A percentile compares a stretch with the other conserved stretches of the same genome.
phyloP scores from a whole-genome alignment of 2,888 invertebrate species.

The Coelogynopora nodosa region DNA sequence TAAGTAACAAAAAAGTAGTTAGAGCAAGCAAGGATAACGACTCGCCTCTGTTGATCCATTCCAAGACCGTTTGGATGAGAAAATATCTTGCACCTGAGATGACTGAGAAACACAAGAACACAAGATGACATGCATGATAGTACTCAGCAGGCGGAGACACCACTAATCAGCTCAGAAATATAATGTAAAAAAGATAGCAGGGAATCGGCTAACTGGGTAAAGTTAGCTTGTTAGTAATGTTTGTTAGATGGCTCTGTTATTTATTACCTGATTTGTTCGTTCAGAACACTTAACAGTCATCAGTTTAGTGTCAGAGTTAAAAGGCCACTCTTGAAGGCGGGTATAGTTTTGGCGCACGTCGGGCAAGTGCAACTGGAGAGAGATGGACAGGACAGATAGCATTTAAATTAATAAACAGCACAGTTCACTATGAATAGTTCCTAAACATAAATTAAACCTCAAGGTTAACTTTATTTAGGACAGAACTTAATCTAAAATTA shows the following conservation, averaged over 20 bases:
- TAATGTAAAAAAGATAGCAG: too few relatives aligned
- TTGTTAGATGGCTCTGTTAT: neutral
- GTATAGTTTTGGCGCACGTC: constrained; percentile 75
- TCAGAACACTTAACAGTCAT: constrained; percentile 84
- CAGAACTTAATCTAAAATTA: too few relatives aligned
- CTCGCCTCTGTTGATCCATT: neutral
- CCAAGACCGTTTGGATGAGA: neutral
- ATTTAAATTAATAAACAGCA: neutral
- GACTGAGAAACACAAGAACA: neutral
- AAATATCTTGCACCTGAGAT: neutral
- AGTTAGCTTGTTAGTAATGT: too few relatives aligned
- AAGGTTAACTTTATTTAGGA: too few relatives aligned
- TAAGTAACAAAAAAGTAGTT: neutral
- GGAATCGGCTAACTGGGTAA: too few relatives aligned
- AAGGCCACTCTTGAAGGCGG: constrained; percentile 87
- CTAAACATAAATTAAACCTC: too few relatives aligned
- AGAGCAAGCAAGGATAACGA: neutral
- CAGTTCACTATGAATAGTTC: neutral
- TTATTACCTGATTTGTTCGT: neutral
- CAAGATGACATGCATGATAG: too few relatives aligned
- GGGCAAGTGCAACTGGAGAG: constrained; percentile 74
- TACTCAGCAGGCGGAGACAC: too few relatives aligned
- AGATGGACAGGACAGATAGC: too few relatives aligned
- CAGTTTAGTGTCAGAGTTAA: constrained; percentile 93
- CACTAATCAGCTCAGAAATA: too few relatives aligned